Percentiles rank a stretch among this genome's conserved stretches.
phyloP scores from a whole-genome alignment of 2,113 vertebrate genomes.

The Apaloderma vittatum region DNA sequence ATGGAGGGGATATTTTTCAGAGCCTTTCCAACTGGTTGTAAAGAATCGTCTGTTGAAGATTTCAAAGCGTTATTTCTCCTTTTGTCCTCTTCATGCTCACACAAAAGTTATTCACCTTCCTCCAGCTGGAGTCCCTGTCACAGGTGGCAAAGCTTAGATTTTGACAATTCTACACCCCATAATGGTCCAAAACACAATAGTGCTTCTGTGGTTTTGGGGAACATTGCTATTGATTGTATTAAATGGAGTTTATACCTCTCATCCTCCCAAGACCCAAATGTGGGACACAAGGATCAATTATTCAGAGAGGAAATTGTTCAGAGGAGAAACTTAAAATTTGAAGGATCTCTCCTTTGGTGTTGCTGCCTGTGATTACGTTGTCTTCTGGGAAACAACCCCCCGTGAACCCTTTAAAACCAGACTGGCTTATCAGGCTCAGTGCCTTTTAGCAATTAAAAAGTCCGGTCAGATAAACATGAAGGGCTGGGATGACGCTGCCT shows the following conservation, averaged over 20 bases:
- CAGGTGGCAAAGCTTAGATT: background rate
- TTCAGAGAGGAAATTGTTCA: conserved; percentile 45
- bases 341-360: background rate
- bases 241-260: conserved; percentile 50
- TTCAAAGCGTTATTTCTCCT: background rate
- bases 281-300: conserved; percentile 42
- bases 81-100: conserved; percentile 27
- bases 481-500: background rate
- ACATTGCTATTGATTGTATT: conserved; percentile 54
- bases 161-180: background rate
- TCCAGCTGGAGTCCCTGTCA: conserved; percentile 7
- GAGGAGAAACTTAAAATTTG: background rate
- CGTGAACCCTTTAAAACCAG: background rate
- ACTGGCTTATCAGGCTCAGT: background rate
- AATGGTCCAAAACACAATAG: conserved; percentile 42
- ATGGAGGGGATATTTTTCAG: conserved; percentile 28
- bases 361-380: background rate
- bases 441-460: conserved; percentile 13
- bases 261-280: conserved; percentile 32
- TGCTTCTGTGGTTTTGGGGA: background rate
- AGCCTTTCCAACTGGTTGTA: conserved; percentile 17
- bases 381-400: background rate
- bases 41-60: background rate
- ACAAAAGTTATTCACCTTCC: conserved; percentile 24
- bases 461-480: background rate